Conservation (phyloP, 2,797 vertebrate species). For the Amazonetta brasiliensis region DNA sequence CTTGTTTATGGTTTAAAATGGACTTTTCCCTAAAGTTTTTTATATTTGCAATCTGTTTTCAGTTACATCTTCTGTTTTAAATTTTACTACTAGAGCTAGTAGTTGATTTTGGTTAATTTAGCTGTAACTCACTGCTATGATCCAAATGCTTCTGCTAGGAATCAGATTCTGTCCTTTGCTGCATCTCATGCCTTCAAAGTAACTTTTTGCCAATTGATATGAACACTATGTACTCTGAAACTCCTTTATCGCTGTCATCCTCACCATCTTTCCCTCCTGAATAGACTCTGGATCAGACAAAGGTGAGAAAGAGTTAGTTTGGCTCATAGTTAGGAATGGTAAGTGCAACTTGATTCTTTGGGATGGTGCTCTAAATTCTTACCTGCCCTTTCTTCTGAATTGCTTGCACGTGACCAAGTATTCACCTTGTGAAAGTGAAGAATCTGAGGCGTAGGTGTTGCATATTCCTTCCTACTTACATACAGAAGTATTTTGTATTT, state of each 20-base stretch:
- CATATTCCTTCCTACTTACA: neutral
- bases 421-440: neutral
- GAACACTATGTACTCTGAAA: neutral
- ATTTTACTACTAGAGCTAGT: neutral
- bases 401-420: neutral
- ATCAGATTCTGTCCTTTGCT: neutral
- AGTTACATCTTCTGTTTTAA: neutral
- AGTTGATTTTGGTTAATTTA: neutral
- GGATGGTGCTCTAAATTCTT: neutral
- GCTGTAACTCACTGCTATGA: neutral
- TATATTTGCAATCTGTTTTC: neutral
- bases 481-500: neutral
- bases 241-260: neutral
- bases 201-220: neutral
- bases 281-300: neutral
- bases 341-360: neutral
- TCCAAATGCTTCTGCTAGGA: neutral
- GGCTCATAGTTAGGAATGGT: neutral
- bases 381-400: neutral
- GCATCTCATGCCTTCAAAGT: neutral
- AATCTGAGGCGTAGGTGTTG: neutral
- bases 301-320: neutral
- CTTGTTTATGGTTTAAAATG: neutral
- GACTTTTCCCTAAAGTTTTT: neutral
- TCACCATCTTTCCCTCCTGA: neutral